phyloP scores from a whole-genome alignment of 2,888 invertebrate genomes.

The Cryptus armator region DNA sequence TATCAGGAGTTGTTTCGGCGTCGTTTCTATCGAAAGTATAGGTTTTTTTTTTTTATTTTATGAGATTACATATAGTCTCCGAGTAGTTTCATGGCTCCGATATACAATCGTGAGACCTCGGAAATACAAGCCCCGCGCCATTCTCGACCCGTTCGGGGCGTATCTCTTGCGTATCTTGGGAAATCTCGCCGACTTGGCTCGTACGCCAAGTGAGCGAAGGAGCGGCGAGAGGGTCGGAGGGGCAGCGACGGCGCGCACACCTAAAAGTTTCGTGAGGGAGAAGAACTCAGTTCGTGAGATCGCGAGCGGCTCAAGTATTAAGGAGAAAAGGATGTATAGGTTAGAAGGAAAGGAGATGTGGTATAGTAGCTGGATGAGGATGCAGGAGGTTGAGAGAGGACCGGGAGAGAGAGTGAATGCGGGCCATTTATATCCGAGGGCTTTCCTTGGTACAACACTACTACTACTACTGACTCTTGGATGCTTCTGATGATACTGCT shows the following conservation, averaged over 20 bases:
- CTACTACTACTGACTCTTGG: slow-evolving; percentile 24
- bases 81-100: slow-evolving; percentile 15
- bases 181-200: slow-evolving; percentile 61
- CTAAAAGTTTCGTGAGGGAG: slow-evolving; percentile 41
- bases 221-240: neutral
- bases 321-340: slow-evolving; percentile 45
- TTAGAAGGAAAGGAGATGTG: neutral
- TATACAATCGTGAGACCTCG: slow-evolving; percentile 1
- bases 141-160: slow-evolving; percentile 37
- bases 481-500: slow-evolving; percentile 9
- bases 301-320: slow-evolving; percentile 35
- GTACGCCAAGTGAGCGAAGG: slow-evolving; percentile 45
- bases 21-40: neutral
- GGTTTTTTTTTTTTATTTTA: neutral
- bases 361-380: slow-evolving; percentile 11
- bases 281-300: neutral
- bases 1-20: neutral
- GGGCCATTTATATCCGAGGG: slow-evolving; percentile 60
- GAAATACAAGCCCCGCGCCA: slow-evolving; percentile 22
- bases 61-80: neutral
- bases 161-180: slow-evolving; percentile 53
- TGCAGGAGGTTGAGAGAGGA: slow-evolving; percentile 12
- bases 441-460: slow-evolving; percentile 19
- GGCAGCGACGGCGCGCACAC: slow-evolving; percentile 3
- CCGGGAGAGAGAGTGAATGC: slow-evolving; percentile 41